Base-by-base conservation (phyloP, 2,113 vertebrate genomes). In the Pangasianodon hypophthalmus region DNA sequence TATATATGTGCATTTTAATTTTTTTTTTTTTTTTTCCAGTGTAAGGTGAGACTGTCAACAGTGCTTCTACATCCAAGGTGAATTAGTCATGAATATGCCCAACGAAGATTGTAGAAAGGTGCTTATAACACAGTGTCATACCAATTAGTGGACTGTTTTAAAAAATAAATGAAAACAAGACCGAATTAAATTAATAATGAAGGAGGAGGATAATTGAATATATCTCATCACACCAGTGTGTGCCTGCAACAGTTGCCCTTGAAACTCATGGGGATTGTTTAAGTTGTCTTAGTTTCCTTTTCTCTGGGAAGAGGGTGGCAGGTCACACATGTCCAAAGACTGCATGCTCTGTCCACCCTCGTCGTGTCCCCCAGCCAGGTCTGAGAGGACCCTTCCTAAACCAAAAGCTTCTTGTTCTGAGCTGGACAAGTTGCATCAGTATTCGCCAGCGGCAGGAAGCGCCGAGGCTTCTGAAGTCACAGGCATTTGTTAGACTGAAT, bases 231-330 rank as follows among this genome's bases (percentile, higher is more conserved):
- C 97, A 97, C 98, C 98, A 97, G 98, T 97, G 98, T 98, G 98
- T 98, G 97, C 98, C 98, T 99, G 98, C 97, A 97, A 95, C 95
- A 96, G 97, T 96, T 97, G 96, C 96, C 97, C 97, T 97, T 96
- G 86, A 97, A 96, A 96, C 96, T 75, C 88, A 89, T 89, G n/a
- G 90, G 87, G 90, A 92, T 91, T 87, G 96, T 95, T 91, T 94
- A 95, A 92, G 95, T 96, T 95, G 94, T 96, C 89, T 90, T 92
- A 90, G 90, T 92, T 90, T 86, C 89, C 85, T 88, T 82, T 91
- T 89, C 88, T 88, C 89, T 88, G 75, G 89, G 91, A 88, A 56
- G 87, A 90, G 90, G 90, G 88, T 87, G 88, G 80, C 64, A 77
- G 92, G 91, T 90, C 85, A 91, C 67, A 92, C 85, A 50, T 88